Evolutionary conservation across 2,888 invertebrate genomes (phyloP), one percentile per base, ranked within the genome.

Genomic region (Fissipunctia ypsillon): DNA sequence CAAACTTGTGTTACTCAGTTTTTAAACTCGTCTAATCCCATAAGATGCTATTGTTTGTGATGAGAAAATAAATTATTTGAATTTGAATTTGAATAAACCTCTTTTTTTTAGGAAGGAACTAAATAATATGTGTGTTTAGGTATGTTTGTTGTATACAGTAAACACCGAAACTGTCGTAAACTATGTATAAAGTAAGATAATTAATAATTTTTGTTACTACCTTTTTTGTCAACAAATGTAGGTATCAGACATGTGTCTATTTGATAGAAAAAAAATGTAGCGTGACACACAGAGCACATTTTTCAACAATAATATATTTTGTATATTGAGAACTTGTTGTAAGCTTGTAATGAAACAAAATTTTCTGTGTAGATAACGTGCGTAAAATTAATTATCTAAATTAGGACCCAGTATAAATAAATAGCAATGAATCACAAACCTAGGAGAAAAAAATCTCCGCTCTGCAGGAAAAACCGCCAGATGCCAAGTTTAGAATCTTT

Each of bases 361-460:
- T 64, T 76, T 14, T 43, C 45, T 38, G 84, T 83, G 38, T 69
- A n/a, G 2, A 35, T 54, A 60, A 25, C 9, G 38, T 70, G 50
- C 19, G 4, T 22, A 25, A 38, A 25, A 61, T 75, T 63, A 5
- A 45, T 31, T 31, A 60, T 68, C 31, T 60, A 52, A 69, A 74
- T 70, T 61, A 48, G 16, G 45, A 12, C 19, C 28, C 19, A 41
- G 31, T 48, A 56, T 52, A 72, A 72, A 56, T n/a, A 54, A 35
- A 67, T 69, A 60, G 76, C 69, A 68, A 88, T 88, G 89, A 76
- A 80, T 84, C 70, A 81, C 64, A 85, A 86, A 77, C 73, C 69
- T 52, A 66, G 59, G 7, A 78, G 59, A 10, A 81, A 69, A 68
- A 86, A 84, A 69, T 77, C 78, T 63, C 81, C 70, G 22, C 78